Percentiles rank a stretch among this genome's conserved stretches.
Conservation (phyloP, 2,888 invertebrate species). For the Anoplius nigerrimus region DNA sequence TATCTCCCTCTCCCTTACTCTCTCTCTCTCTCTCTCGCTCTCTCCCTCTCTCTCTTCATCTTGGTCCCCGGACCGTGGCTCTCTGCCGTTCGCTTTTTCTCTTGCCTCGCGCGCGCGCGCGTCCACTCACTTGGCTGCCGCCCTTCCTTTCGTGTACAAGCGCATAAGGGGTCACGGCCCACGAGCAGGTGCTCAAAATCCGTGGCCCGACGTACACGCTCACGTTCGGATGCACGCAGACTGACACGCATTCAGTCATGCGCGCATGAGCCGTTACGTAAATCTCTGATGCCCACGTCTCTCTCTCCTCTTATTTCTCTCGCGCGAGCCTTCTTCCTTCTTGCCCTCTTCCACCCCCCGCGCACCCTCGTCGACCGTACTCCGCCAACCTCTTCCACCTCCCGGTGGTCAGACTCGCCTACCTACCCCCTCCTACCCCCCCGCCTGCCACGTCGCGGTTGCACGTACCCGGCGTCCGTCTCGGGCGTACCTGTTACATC, state of each 20-base stretch:
- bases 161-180: slow-evolving; percentile 62
- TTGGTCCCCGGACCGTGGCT: slow-evolving; percentile 2
- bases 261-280: slow-evolving; percentile 58
- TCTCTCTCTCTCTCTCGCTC: neutral
- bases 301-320: slow-evolving; percentile 19
- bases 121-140: neutral
- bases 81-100: slow-evolving; percentile 21
- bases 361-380: too few species aligned
- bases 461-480: slow-evolving; percentile 21
- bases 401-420: too few species aligned
- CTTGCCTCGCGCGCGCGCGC: slow-evolving; percentile 6
- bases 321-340: slow-evolving; percentile 27
- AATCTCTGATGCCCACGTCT: slow-evolving; percentile 52
- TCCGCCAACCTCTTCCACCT: neutral
- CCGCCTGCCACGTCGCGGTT: neutral
- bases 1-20: slow-evolving; percentile 27
- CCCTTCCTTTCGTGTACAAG: slow-evolving; percentile 12
- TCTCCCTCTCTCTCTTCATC: neutral
- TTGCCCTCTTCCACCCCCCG: slow-evolving; percentile 13
- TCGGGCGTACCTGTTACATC: slow-evolving; percentile 19
- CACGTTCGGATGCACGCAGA: slow-evolving; percentile 48
- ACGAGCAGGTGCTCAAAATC: slow-evolving; percentile 65
- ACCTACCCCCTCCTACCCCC: slow-evolving; percentile 11
- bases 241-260: slow-evolving; percentile 60
- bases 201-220: slow-evolving; percentile 37